These are phyloP conservation scores for Cyanocitta stelleri DNA, from an alignment of 2,113 vertebrate genomes.

Conservation along the genomic window DNA sequence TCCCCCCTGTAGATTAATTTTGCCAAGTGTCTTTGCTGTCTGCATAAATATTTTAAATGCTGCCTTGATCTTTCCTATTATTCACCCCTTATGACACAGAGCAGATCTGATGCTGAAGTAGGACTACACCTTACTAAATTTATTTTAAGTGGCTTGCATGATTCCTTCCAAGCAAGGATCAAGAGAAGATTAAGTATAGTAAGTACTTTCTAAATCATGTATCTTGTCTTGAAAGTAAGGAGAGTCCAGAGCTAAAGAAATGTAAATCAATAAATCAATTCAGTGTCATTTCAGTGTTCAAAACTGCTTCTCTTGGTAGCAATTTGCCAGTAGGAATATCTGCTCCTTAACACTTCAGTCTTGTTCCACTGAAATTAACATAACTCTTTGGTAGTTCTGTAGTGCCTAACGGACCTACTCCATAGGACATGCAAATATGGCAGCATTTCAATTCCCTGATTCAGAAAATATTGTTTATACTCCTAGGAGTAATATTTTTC, in stretches of 20 bases:
- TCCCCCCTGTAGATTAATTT: background rate
- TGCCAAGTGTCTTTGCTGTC: background rate
- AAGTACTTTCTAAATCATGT: conserved; percentile 4
- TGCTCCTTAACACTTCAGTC: background rate
- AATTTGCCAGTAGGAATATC: background rate
- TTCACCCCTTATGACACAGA: background rate
- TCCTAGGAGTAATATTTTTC: background rate
- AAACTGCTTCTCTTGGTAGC: background rate
- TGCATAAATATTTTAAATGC: background rate
- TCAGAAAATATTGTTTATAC: background rate
- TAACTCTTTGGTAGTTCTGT: background rate
- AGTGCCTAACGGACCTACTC: background rate
- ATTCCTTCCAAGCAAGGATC: background rate
- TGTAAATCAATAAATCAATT: background rate
- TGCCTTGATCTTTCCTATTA: background rate
- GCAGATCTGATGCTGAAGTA: background rate
- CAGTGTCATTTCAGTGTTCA: background rate
- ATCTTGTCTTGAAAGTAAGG: background rate
- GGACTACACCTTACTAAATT: background rate
- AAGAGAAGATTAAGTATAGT: background rate
- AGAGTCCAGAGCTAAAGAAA: background rate
- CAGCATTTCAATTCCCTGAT: background rate
- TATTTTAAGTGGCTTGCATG: background rate
- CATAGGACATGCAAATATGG: background rate
- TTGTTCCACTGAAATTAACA: background rate